Conservation (phyloP, 2,113 vertebrate species). For the Ochotona princeps region DNA sequence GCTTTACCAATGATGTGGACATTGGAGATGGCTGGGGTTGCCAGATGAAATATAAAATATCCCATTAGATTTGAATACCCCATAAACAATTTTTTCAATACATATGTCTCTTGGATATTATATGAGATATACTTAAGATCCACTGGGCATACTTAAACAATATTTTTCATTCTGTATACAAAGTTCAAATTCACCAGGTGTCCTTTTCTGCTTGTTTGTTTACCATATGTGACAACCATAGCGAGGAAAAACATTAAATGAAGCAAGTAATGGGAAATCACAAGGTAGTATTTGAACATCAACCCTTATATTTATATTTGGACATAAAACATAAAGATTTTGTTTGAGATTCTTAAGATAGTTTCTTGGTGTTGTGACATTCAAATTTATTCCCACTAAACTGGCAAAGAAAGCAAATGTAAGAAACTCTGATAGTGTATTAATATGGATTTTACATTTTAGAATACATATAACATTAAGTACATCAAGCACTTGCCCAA, state of each 20-base stretch:
- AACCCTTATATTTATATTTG: constrained; percentile 23
- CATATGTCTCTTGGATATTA: not conserved
- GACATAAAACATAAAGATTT: constrained; percentile 1
- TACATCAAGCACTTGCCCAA: constrained; percentile 35
- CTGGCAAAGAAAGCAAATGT: constrained; percentile 47
- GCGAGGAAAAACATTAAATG: not conserved
- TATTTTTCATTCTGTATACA: constrained; percentile 19
- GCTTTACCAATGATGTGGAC: not conserved
- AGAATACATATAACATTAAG: constrained; percentile 45
- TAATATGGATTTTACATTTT: constrained; percentile 42
- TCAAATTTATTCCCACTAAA: constrained; percentile 53
- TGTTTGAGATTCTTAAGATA: not conserved
- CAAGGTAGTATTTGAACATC: constrained; percentile 16
- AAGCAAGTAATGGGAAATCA: constrained; percentile 29
- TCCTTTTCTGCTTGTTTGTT: constrained; percentile 9
- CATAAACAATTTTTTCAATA: not conserved
- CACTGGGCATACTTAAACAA: not conserved
- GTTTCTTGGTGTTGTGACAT: not conserved
- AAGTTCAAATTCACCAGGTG: not conserved
- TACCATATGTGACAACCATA: too few species aligned
- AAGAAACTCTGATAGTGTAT: constrained; percentile 52
- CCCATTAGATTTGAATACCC: not conserved
- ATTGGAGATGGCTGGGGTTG: not conserved
- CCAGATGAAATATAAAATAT: not conserved
- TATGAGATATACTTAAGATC: constrained; percentile 21